These are phyloP conservation scores for Nebria ingens DNA, from an alignment of 1,140 invertebrate genomes.

Conservation along the genomic window DNA sequence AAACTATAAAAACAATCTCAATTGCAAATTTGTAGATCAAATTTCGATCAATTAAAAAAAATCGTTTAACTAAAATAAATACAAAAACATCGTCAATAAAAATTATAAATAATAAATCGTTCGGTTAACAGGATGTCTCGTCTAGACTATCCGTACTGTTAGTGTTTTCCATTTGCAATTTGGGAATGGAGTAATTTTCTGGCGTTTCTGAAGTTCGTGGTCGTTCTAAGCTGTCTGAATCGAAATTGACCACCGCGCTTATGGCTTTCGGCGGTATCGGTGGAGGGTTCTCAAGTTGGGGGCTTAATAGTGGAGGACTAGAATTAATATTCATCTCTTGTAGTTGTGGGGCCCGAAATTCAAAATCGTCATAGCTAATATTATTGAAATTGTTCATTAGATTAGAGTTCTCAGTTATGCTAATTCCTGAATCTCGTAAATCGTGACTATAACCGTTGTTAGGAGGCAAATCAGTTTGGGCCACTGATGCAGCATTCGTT, in stretches of 20 bases:
- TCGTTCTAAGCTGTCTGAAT: slow-evolving; percentile 27
- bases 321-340: slow-evolving; percentile 33
- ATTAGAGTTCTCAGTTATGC: slow-evolving; percentile 40
- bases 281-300: slow-evolving; percentile 37
- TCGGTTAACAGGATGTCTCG: slow-evolving; percentile 1
- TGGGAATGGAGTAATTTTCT: slow-evolving; percentile 46
- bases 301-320: slow-evolving; percentile 33
- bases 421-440: slow-evolving; percentile 44
- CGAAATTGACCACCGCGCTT: slow-evolving; percentile 33
- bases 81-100: neutral
- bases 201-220: slow-evolving; percentile 14
- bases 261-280: slow-evolving; percentile 46
- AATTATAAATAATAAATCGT: neutral
- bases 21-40: too few relatives aligned
- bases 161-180: slow-evolving; percentile 32
- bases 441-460: slow-evolving; percentile 34
- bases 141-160: slow-evolving; percentile 3
- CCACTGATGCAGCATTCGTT: slow-evolving; percentile 6
- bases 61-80: too few relatives aligned
- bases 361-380: slow-evolving; percentile 45
- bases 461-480: neutral
- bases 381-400: slow-evolving; percentile 46
- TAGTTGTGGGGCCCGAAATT: slow-evolving; percentile 36
- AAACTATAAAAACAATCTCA: too few relatives aligned
- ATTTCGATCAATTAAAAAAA: too few relatives aligned